Conservation (phyloP, 2,797 vertebrate species). For the Oophaga sylvatica region DNA sequence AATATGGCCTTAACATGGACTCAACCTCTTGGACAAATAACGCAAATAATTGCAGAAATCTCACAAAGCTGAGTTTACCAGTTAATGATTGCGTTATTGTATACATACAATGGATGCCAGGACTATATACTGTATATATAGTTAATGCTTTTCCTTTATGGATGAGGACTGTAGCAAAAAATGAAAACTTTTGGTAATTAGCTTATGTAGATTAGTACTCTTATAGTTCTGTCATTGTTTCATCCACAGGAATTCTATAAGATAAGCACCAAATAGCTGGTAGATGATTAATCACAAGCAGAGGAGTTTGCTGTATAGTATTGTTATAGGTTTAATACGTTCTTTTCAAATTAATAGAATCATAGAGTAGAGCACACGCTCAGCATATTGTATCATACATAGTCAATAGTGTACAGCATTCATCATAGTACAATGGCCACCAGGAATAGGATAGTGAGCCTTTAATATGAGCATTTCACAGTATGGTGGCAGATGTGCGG, state of each 20-base stretch:
- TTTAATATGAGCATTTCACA: no score
- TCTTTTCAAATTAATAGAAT: conserved; percentile 17
- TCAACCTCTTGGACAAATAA: no score
- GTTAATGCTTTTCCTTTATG: not conserved
- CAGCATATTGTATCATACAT: not conserved
- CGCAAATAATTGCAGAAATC: no score
- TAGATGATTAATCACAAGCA: not conserved
- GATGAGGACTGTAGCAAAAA: not conserved
- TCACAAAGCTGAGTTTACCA: no score
- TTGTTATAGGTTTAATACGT: conserved; percentile 17
- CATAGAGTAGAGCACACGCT: not conserved
- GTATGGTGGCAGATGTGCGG: no score
- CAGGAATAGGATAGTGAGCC: not conserved
- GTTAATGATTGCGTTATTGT: not conserved
- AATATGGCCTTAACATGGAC: no score
- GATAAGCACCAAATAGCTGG: not conserved
- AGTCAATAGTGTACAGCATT: not conserved
- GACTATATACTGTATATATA: not conserved
- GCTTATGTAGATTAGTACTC: not conserved
- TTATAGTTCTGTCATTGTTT: not conserved
- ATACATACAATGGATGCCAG: not conserved
- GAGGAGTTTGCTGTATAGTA: not conserved
- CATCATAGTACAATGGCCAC: not conserved
- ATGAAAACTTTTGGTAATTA: not conserved
- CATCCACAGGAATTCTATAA: not conserved